Percentiles rank a stretch among this genome's conserved stretches.
phyloP scores from a whole-genome alignment of 2,888 invertebrate genomes.

The Sericinus montela region DNA sequence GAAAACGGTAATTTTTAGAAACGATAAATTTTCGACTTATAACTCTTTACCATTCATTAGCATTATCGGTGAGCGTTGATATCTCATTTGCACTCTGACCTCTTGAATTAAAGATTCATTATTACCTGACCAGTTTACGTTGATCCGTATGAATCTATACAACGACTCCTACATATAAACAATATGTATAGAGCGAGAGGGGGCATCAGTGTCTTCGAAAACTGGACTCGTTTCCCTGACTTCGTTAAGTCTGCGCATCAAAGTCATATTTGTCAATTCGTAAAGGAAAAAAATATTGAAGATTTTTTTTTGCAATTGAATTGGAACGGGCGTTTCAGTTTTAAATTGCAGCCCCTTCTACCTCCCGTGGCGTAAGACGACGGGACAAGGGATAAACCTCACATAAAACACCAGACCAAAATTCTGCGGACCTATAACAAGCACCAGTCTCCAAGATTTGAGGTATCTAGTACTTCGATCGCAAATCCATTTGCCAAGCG shows the following conservation, averaged over 20 bases:
- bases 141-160: conserved; percentile 25
- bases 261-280: neutral
- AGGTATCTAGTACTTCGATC: too few relatives aligned
- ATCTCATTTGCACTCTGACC: conserved; percentile 52
- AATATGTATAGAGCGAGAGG: neutral
- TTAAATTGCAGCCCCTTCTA: too few relatives aligned
- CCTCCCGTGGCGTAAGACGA: too few relatives aligned
- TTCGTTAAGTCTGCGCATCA: neutral
- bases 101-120: conserved; percentile 46
- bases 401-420: too few relatives aligned
- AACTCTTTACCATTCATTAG: conserved; percentile 22
- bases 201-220: neutral
- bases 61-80: conserved; percentile 55
- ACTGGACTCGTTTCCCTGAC: conserved; percentile 1
- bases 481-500: too few relatives aligned
- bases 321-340: too few relatives aligned
- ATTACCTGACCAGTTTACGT: conserved; percentile 30
- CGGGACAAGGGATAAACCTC: too few relatives aligned
- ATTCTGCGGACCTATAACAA: too few relatives aligned
- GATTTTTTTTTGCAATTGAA: too few relatives aligned
- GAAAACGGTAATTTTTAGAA: too few relatives aligned
- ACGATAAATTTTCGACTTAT: conserved; percentile 31
- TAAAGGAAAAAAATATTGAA: neutral
- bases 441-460: too few relatives aligned
- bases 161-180: neutral